Evolutionary conservation across 2,113 vertebrate genomes (phyloP).

Genomic region (Chauna torquata): DNA sequence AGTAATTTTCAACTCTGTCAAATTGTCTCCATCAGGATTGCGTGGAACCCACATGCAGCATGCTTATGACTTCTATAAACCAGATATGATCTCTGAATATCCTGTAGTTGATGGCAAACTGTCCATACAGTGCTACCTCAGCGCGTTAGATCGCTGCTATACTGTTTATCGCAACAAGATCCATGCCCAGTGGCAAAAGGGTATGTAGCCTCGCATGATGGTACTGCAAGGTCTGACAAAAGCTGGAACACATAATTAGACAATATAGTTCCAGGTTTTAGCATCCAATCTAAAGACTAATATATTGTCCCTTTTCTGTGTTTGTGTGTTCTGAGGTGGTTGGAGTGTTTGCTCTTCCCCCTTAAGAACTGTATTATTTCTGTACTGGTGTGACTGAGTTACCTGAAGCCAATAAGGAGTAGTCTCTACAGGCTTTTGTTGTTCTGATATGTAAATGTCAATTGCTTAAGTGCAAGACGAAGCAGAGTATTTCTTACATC

Average conservation of each 20-base stretch:
- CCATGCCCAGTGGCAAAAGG: slow-evolving; percentile 92
- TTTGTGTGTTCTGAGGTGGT: neutral
- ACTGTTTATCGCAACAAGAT: slow-evolving; percentile 92
- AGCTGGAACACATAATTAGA: neutral
- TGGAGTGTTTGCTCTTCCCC: neutral
- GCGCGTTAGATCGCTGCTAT: slow-evolving; percentile 94
- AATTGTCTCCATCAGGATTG: slow-evolving; percentile 78
- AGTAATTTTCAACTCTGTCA: neutral
- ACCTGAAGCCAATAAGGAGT: neutral
- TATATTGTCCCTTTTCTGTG: neutral
- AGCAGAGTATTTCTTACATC: neutral
- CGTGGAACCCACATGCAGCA: slow-evolving; percentile 98
- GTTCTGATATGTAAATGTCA: fast-evolving
- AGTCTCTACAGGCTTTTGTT: neutral
- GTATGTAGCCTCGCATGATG: slow-evolving; percentile 60
- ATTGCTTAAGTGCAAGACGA: neutral
- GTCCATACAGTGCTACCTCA: slow-evolving; percentile 97
- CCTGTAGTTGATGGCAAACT: slow-evolving; percentile 95
- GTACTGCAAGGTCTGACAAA: neutral
- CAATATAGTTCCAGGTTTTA: neutral
- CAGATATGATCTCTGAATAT: slow-evolving; percentile 96
- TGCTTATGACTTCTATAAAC: slow-evolving; percentile 97
- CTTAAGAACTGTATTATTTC: neutral
- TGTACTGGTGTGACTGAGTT: neutral
- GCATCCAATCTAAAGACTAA: neutral